A percentile compares a stretch with the other conserved stretches of the same genome.
These are phyloP conservation scores for Anguilla rostrata DNA, from an alignment of 2,113 vertebrate genomes.

Conservation along the genomic window DNA sequence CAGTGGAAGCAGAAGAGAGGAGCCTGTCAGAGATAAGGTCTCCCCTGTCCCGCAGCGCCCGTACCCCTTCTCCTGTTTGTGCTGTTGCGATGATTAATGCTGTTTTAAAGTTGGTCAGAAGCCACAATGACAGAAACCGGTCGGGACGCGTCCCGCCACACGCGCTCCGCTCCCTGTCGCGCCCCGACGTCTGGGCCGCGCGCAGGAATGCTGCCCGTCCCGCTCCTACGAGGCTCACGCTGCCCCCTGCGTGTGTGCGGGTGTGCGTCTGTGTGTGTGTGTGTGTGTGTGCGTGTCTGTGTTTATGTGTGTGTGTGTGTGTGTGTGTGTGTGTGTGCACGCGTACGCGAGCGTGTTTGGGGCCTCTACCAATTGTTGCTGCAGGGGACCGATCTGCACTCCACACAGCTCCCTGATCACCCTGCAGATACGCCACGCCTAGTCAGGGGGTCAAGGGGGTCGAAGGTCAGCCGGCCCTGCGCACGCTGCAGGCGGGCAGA, in stretches of 20 bases:
- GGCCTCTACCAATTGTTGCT: too few species aligned
- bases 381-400: not conserved
- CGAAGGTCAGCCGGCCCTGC: not conserved
- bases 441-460: not conserved
- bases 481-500: not conserved
- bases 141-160: conserved; percentile 2
- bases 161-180: not conserved
- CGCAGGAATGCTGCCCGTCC: conserved; percentile 39
- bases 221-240: conserved; percentile 23
- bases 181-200: not conserved
- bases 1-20: too few species aligned
- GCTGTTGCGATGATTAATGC: not conserved
- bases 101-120: not conserved
- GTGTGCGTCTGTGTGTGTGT: too few species aligned
- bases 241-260: conserved; percentile 9
- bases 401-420: not conserved
- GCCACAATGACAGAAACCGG: conserved; percentile 12
- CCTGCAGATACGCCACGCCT: not conserved
- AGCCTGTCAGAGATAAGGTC: too few species aligned
- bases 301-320: too few species aligned
- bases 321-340: too few species aligned
- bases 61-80: not conserved
- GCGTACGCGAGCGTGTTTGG: too few species aligned
- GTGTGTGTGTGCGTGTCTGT: too few species aligned
- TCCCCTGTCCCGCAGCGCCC: not conserved